Conservation (phyloP, 2,113 vertebrate species). For the Sphaerodactylus townsendi region DNA sequence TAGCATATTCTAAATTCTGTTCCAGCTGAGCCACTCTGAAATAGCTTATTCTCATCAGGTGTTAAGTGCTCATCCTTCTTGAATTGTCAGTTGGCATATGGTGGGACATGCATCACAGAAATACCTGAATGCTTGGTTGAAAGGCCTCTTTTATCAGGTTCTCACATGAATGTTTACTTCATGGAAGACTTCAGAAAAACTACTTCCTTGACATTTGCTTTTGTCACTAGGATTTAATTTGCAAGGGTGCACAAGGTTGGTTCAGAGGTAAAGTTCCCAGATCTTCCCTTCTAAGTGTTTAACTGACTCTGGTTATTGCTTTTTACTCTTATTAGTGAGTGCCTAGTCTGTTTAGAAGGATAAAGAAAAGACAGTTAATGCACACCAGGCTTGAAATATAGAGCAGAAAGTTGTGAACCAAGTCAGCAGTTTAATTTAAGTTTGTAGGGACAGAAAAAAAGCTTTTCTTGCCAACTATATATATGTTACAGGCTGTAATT, state of each 20-base stretch:
- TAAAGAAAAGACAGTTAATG: background rate
- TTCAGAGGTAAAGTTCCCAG: background rate
- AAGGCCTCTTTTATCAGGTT: constrained; percentile 31
- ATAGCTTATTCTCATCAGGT: constrained; percentile 37
- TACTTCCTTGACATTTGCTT: background rate
- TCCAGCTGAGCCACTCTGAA: constrained; percentile 35
- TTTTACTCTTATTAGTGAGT: background rate
- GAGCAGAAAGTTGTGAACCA: background rate
- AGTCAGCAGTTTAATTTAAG: background rate
- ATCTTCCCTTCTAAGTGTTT: background rate
- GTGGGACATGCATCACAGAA: constrained; percentile 14
- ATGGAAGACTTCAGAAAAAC: constrained; percentile 6
- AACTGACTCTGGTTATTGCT: background rate
- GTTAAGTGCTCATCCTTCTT: constrained; percentile 36
- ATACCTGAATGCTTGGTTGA: constrained; percentile 12
- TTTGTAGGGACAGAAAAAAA: background rate
- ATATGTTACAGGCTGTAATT: background rate
- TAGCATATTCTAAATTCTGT: constrained; percentile 38
- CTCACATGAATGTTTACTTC: constrained; percentile 20
- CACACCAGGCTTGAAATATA: background rate
- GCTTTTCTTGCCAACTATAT: too few relatives aligned
- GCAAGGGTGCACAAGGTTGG: background rate
- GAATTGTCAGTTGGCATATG: constrained; percentile 10
- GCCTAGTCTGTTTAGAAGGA: background rate
- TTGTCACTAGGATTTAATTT: constrained; percentile 26